Evolutionary conservation across 2,797 vertebrate genomes (phyloP).

Genomic region (Luscinia luscinia): DNA sequence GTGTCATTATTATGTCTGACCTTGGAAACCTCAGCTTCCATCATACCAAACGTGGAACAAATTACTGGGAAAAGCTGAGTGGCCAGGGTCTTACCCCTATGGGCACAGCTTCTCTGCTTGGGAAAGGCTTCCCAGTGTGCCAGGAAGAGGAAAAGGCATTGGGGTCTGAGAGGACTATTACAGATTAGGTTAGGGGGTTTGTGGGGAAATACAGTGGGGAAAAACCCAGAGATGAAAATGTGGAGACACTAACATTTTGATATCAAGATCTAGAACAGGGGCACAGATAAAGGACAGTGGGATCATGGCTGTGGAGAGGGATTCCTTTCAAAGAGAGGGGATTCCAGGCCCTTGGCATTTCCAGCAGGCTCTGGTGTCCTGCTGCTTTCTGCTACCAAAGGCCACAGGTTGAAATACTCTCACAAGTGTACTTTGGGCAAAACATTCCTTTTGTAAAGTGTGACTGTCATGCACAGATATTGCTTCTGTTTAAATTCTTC

Average conservation of each 20-base stretch:
- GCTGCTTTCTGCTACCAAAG: neutral
- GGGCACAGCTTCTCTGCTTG: neutral
- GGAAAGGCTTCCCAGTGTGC: neutral
- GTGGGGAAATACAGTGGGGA: neutral
- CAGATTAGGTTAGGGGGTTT: neutral
- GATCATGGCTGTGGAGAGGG: neutral
- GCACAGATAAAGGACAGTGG: neutral
- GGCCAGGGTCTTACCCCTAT: neutral
- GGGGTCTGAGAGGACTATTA: neutral
- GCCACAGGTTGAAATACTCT: neutral
- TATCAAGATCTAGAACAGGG: neutral
- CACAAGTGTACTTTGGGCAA: neutral
- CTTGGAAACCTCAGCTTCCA: conserved; percentile 46
- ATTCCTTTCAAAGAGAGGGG: neutral
- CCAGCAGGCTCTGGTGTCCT: neutral
- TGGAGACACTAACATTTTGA: neutral
- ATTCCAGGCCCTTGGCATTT: neutral
- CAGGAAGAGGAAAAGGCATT: neutral
- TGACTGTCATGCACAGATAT: neutral
- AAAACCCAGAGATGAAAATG: neutral
- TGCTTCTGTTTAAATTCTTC: neutral
- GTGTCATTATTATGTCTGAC: conserved; percentile 38
- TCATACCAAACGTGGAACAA: conserved; percentile 1
- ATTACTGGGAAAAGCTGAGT: conserved; percentile 10
- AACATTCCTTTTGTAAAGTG: neutral